phyloP scores from a whole-genome alignment of 2,888 invertebrate species.

The Synergus itoensis region DNA sequence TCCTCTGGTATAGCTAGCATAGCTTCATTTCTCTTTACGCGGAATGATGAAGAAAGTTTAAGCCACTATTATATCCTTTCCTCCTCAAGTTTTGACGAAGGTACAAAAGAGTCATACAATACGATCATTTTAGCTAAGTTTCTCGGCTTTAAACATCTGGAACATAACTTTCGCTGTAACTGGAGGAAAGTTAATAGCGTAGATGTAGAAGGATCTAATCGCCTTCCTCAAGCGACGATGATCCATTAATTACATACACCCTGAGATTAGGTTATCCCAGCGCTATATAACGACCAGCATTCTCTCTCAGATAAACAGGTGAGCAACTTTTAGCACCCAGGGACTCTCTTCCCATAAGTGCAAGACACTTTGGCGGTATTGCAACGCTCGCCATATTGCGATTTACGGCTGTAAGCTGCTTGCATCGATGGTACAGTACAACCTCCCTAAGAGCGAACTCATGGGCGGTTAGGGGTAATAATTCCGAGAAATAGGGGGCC shows the following conservation, averaged over 20 bases:
- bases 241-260: conserved; percentile 7
- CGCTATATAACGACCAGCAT: neutral
- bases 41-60: neutral
- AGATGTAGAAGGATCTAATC: conserved; percentile 2
- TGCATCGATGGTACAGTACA: neutral
- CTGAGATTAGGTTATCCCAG: conserved; percentile 1
- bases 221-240: too few relatives aligned
- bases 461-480: too few relatives aligned
- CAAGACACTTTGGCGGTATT: conserved; percentile 2
- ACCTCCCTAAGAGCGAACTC: too few relatives aligned
- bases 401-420: neutral
- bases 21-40: neutral
- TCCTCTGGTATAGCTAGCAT: neutral
- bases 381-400: conserved; percentile 7
- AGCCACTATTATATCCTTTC: neutral
- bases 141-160: neutral
- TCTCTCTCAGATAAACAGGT: neutral
- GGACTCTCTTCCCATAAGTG: conserved; percentile 3
- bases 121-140: neutral
- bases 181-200: neutral
- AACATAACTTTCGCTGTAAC: conserved; percentile 7
- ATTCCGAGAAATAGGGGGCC: too few relatives aligned
- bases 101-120: neutral
- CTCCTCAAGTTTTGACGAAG: neutral
- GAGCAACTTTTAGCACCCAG: neutral